Evolutionary conservation across 2,888 invertebrate species (phyloP).

Genomic region (Rhimphoctona megacephalus): DNA sequence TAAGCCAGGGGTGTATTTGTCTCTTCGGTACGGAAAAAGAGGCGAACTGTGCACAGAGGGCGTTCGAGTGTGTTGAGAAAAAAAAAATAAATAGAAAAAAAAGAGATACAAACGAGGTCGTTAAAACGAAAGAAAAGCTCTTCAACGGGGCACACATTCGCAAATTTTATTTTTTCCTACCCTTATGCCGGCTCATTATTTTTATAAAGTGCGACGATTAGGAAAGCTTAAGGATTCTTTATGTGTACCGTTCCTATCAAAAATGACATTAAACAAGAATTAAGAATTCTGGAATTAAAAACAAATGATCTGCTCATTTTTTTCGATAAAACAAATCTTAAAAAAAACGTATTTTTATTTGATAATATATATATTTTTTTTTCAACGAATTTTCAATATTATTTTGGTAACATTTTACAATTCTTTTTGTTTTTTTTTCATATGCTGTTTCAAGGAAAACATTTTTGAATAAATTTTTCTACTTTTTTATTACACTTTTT

Average conservation of each 20-base stretch:
- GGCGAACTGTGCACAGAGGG: conserved; percentile 33
- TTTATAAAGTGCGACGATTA: conserved; percentile 57
- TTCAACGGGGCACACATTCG: conserved; percentile 24
- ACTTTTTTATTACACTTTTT: not conserved
- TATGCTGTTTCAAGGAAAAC: not conserved
- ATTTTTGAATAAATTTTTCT: not conserved
- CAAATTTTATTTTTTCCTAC: conserved; percentile 32
- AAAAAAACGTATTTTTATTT: not conserved
- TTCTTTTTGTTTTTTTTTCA: not conserved
- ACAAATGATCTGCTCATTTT: not conserved
- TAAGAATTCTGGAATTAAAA: not conserved
- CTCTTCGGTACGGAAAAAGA: conserved; percentile 15
- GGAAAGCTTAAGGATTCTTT: conserved; percentile 32
- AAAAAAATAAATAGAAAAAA: conserved; percentile 24
- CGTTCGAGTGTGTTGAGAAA: conserved; percentile 36
- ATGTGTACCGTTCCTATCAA: not conserved
- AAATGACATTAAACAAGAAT: not conserved
- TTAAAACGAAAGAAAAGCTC: conserved; percentile 55
- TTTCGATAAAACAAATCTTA: not conserved
- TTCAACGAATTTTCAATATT: not conserved
- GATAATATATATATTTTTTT: not conserved
- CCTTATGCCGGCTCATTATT: conserved; percentile 54
- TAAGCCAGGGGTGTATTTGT: conserved; percentile 24
- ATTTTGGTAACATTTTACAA: no score
- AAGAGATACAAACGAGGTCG: conserved; percentile 51